Base-by-base conservation (phyloP, 2,113 vertebrate genomes). In the Proterorhinus semilunaris region DNA sequence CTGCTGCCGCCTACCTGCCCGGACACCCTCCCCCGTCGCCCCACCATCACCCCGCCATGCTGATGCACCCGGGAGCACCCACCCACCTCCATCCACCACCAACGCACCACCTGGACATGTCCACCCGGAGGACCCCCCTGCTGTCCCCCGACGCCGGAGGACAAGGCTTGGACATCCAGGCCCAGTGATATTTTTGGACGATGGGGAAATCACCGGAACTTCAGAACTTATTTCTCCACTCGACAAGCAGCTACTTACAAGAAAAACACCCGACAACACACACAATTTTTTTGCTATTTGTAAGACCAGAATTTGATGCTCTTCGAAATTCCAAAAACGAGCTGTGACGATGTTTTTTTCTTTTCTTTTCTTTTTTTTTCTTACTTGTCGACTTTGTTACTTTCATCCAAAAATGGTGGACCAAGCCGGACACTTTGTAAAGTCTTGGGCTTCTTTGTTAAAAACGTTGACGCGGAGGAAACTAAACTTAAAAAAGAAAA, bases 291-390 rank as follows among this genome's bases (percentile, higher is more conserved):
- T 95, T 94, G 95, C 94, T 92, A 95, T 95, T 96, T 95, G 95
- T 94, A 93, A 96, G 95, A 96, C 95, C 95, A 95, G 94, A 96
- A 96, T 94, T 96, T 95, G 94, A 96, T 94, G 93, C 92, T 94
- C 93, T 93, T 94, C 83, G 84, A 94, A 97, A 97, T 97, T 98
- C 97, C 96, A 98, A 93, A 36, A 54, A 96, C 76, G 95, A 97
- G 96, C 95, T 98, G 96, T 98, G 96, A 98, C 15, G 16, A 21
- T 54, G 17, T 54, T 54, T 21, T 49, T 6, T 21, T 91, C 94
- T 94, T 95, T 93, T 91, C 87, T 95, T 85, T 78, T 70, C 69
- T 58, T 49, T 52, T 69, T 67, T 71, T 67, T 75, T 74, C 66
- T 81, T 94, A 90, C 94, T 96, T 95, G 94, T 95, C 94, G 94